phyloP scores from a whole-genome alignment of 2,797 vertebrate species.

The Phylloscopus collybita region DNA sequence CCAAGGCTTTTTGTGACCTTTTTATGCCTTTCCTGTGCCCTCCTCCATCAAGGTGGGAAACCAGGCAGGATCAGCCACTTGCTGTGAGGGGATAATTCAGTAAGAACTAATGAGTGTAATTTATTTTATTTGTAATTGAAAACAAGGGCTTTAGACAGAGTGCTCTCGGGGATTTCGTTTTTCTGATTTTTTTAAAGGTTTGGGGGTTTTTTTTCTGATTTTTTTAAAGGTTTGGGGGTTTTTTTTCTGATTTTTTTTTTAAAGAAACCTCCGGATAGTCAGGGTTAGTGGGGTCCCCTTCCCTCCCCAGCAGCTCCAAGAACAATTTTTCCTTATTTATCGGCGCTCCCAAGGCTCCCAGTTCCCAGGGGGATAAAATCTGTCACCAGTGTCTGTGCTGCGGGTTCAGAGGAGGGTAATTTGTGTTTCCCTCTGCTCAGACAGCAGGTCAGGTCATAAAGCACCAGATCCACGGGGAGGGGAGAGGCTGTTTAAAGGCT shows the following conservation, averaged over 20 bases:
- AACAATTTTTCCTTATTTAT: background rate
- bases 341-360: background rate
- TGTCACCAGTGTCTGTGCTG: background rate
- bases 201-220: background rate
- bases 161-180: background rate
- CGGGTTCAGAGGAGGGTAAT: background rate
- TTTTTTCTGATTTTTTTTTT: background rate
- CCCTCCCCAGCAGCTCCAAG: background rate
- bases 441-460: slow-evolving; percentile 5
- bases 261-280: background rate
- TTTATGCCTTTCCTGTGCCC: background rate
- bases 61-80: background rate
- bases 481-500: background rate
- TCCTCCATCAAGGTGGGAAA: background rate
- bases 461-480: background rate
- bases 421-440: background rate
- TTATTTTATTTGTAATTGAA: background rate
- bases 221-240: background rate
- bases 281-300: background rate
- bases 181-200: background rate
- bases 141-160: background rate
- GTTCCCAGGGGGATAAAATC: background rate
- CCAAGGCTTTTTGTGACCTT: background rate
- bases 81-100: background rate
- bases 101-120: background rate